A percentile compares a stretch with the other conserved stretches of the same genome.
Conservation (phyloP, 2,888 invertebrate genomes). For the Neelides folsomi region DNA sequence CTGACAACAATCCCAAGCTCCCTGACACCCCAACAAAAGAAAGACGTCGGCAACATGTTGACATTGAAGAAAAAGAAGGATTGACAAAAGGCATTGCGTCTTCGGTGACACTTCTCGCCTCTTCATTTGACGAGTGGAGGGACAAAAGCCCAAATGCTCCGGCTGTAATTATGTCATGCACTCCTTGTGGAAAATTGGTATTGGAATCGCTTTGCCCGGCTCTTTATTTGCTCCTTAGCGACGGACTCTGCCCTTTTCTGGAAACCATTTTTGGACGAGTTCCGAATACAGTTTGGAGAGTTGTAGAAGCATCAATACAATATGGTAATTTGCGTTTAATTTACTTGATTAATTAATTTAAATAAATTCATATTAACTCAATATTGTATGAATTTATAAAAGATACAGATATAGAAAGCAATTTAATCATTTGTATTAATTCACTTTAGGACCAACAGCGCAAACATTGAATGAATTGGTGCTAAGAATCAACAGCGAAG, state of each 20-base stretch:
- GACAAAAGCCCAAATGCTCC: not conserved
- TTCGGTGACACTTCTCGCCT: not conserved
- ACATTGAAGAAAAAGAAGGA: constrained; percentile 4
- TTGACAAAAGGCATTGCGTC: not conserved
- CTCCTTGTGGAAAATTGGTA: constrained; percentile 58
- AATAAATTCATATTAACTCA: not conserved
- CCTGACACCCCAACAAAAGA: constrained; percentile 9
- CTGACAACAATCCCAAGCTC: constrained; percentile 39
- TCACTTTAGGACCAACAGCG: constrained; percentile 57
- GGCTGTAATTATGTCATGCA: constrained; percentile 21
- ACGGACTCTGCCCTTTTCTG: constrained; percentile 66
- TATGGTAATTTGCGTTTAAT: too few species aligned
- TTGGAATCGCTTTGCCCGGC: constrained; percentile 67
- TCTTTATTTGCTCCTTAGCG: constrained; percentile 66
- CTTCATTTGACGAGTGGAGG: constrained; percentile 4
- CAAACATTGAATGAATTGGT: constrained; percentile 71
- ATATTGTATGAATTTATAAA: not conserved
- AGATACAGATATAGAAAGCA: not conserved
- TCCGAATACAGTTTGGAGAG: constrained; percentile 76
- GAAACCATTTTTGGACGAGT: constrained; percentile 75
- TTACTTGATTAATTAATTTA: too few species aligned
- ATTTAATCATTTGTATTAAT: not conserved
- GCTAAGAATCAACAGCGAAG: constrained; percentile 65
- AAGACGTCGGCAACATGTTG: constrained; percentile 2
- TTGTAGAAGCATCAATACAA: constrained; percentile 74